These are phyloP conservation scores for Leuciscus idus DNA, from an alignment of 2,113 vertebrate genomes.

Conservation along the genomic window DNA sequence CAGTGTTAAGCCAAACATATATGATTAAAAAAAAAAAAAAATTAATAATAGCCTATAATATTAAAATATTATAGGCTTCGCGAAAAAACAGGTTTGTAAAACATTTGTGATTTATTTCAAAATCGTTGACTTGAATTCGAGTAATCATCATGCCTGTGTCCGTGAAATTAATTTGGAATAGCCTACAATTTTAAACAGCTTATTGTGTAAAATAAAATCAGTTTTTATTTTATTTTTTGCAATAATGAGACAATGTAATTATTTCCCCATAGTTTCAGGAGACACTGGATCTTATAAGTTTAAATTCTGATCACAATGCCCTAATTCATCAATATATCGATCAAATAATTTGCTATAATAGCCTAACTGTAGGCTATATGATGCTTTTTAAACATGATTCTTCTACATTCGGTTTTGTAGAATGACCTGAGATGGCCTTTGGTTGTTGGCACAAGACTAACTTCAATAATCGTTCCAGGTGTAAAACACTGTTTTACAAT, in stretches of 20 bases:
- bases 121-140: background rate
- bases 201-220: background rate
- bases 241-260: background rate
- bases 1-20: background rate
- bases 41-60: no score
- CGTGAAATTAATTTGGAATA: background rate
- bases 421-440: slow-evolving; percentile 31
- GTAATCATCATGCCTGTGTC: background rate
- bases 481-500: background rate
- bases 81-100: background rate
- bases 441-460: background rate
- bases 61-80: background rate
- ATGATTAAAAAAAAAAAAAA: no score
- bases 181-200: background rate
- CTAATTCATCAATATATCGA: background rate
- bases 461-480: slow-evolving; percentile 6
- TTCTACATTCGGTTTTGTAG: background rate
- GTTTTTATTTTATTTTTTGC: background rate
- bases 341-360: background rate
- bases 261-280: background rate
- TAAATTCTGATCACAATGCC: background rate
- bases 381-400: background rate
- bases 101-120: background rate
- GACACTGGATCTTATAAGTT: background rate
- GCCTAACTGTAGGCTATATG: background rate